phyloP scores from a whole-genome alignment of 2,113 vertebrate genomes.

The Apteryx mantelli region DNA sequence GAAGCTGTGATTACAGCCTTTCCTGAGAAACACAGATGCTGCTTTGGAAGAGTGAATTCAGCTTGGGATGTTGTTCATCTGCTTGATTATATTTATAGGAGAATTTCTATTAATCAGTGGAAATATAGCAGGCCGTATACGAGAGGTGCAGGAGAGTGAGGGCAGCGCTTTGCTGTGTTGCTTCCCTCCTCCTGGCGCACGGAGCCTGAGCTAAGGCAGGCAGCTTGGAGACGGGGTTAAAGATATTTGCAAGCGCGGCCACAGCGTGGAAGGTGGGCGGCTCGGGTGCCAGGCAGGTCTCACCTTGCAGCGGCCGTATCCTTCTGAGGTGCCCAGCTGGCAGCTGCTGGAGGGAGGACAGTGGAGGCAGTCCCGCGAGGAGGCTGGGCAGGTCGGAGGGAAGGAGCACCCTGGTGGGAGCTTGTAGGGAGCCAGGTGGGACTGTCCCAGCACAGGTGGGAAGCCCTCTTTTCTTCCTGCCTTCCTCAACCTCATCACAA shows the following conservation, averaged over 20 bases:
- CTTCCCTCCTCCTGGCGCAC: neutral
- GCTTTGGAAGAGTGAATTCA: conserved; percentile 5
- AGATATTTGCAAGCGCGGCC: neutral
- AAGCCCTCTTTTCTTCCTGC: neutral
- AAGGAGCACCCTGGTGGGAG: too few relatives aligned
- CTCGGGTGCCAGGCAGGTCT: too few relatives aligned
- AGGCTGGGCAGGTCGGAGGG: too few relatives aligned
- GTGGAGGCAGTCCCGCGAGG: too few relatives aligned
- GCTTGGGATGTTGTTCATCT: neutral
- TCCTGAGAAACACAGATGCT: neutral
- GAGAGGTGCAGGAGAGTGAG: neutral
- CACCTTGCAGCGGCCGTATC: too few relatives aligned
- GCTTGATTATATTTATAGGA: neutral
- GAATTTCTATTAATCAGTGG: neutral
- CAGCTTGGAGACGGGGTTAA: too few relatives aligned
- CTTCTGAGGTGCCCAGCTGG: too few relatives aligned
- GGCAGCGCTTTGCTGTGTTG: neutral
- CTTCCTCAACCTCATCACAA: neutral
- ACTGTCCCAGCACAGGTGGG: too few relatives aligned
- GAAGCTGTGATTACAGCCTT: neutral
- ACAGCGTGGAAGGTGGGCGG: too few relatives aligned
- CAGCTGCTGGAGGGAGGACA: too few relatives aligned
- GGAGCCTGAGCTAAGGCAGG: neutral
- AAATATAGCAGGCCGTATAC: fast-evolving
- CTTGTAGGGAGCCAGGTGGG: too few relatives aligned